Evolutionary conservation across 1,140 invertebrate species (phyloP).

Genomic region (Paralvinella palmiformis): DNA sequence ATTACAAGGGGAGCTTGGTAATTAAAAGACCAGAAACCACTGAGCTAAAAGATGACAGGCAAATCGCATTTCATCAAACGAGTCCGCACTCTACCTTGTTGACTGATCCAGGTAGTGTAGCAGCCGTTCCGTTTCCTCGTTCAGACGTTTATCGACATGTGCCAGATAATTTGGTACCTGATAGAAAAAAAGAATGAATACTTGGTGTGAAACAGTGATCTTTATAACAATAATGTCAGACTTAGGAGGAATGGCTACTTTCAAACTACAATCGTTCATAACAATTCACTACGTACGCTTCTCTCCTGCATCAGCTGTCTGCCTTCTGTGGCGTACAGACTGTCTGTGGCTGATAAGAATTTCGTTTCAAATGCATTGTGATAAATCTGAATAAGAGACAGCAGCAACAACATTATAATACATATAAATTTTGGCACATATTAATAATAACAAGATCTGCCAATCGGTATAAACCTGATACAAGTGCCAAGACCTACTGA

Average conservation of each 20-base stretch:
- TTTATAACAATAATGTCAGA: too few species aligned
- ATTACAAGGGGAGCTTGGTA: too few species aligned
- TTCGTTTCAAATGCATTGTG: constrained; percentile 81
- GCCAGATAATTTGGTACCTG: constrained; percentile 84
- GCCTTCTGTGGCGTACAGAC: constrained; percentile 87
- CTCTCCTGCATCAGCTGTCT: constrained; percentile 82
- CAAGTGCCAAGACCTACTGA: too few species aligned
- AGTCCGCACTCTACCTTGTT: constrained; percentile 65
- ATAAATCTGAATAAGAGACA: constrained; percentile 70
- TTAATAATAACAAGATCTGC: too few species aligned
- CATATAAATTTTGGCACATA: not conserved
- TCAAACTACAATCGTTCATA: too few species aligned
- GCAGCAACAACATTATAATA: not conserved
- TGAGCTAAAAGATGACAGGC: not conserved
- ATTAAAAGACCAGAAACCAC: not conserved
- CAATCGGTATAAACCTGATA: too few species aligned
- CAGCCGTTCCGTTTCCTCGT: constrained; percentile 90
- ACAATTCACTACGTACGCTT: not conserved
- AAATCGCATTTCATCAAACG: not conserved
- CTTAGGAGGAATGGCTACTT: too few species aligned
- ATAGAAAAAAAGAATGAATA: too few species aligned
- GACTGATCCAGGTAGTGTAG: constrained; percentile 88
- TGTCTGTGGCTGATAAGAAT: constrained; percentile 86
- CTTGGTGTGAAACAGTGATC: too few species aligned
- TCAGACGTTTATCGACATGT: constrained; percentile 90